These are phyloP conservation scores for Chaetodon trifasciatus DNA, from an alignment of 2,797 vertebrate species.

Conservation along the genomic window DNA sequence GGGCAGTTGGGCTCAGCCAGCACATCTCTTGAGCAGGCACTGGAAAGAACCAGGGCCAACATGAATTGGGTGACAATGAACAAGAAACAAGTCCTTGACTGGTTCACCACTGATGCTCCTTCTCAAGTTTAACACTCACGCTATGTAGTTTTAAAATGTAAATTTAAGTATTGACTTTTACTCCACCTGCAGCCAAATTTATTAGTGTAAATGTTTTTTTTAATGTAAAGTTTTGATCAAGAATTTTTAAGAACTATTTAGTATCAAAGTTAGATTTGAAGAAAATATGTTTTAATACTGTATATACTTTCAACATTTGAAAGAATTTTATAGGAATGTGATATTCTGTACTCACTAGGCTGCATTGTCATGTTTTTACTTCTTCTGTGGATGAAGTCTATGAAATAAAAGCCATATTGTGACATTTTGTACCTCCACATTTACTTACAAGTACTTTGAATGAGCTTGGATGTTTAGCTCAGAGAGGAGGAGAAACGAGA, in stretches of 20 bases:
- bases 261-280: conserved; percentile 13
- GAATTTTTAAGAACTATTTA: conserved; percentile 42
- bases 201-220: conserved; percentile 30
- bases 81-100: conserved; percentile 69
- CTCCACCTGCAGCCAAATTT: conserved; percentile 14
- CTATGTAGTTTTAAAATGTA: neutral
- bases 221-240: conserved; percentile 38
- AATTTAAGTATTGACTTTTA: neutral
- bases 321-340: neutral
- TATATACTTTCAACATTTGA: neutral
- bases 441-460: neutral
- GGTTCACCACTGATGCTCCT: conserved; percentile 78
- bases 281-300: conserved; percentile 20
- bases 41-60: conserved; percentile 90
- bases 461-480: neutral
- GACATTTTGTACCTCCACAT: neutral
- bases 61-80: conserved; percentile 91
- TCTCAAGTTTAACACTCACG: neutral
- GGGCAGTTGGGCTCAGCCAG: conserved; percentile 81
- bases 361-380: neutral
- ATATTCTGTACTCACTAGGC: neutral
- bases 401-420: conserved; percentile 12
- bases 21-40: conserved; percentile 83
- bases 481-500: neutral
- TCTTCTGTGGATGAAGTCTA: neutral